A percentile compares a stretch with the other conserved stretches of the same genome.
Conservation (phyloP, 2,113 vertebrate genomes). For the Clarias magur region DNA sequence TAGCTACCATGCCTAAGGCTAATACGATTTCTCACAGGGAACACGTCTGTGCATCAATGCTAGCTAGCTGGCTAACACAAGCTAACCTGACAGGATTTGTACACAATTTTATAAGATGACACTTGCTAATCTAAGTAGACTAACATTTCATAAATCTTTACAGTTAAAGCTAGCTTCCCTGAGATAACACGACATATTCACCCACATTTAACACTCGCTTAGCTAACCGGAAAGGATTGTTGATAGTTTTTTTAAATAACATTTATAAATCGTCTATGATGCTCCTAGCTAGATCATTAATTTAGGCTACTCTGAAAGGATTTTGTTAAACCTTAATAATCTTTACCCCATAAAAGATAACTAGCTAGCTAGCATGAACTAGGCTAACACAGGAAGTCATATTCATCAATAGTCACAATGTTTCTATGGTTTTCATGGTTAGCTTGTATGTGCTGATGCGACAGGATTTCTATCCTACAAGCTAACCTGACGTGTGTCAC, state of each 20-base stretch:
- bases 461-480: too few relatives aligned
- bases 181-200: too few relatives aligned
- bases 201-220: background rate
- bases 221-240: background rate
- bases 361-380: background rate
- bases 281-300: background rate
- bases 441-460: too few relatives aligned
- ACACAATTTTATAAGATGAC: too few relatives aligned
- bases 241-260: background rate
- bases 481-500: too few relatives aligned
- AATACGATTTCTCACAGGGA: too few relatives aligned
- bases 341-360: background rate
- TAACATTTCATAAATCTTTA: background rate
- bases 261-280: background rate
- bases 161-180: background rate
- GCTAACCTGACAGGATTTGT: background rate
- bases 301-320: background rate
- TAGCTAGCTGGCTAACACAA: background rate
- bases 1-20: too few relatives aligned
- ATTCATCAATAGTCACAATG: too few relatives aligned
- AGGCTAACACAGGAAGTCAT: background rate
- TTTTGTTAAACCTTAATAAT: background rate
- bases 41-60: too few relatives aligned
- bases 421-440: too few relatives aligned
- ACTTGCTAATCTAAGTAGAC: too few relatives aligned